Base-by-base conservation (phyloP, 1,140 invertebrate genomes). In the Procambarus virginalis region DNA sequence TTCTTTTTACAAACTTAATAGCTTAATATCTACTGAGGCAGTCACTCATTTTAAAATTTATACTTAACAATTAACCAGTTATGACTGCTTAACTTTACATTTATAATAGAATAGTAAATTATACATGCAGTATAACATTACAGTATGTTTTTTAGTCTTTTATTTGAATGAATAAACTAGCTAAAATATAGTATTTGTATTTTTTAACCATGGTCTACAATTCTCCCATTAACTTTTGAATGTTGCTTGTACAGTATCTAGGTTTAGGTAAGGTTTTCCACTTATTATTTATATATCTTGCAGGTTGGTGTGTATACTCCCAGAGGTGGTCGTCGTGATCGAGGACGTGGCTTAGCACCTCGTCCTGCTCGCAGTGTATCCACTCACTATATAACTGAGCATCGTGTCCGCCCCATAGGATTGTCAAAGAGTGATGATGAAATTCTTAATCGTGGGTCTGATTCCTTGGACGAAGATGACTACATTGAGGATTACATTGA, bases 401-500 rank as follows among this genome's bases (percentile, higher is more conserved):
- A 85, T 17, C 90, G 81, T 75, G 80, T 91, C 46, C 86, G 90
- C 17, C 92, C 92, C 55, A 91, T 92, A 55, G 92, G 86, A 51
- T 90, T 92, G 60, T 91, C 90, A 64, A 92, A 92, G 84, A 92
- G 92, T 81, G 92, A 92, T 84, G 92, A 92, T 81, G 90, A 92
- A 60, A 92, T 92, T 64, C 87, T 92, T 70, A 92, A 91, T 51
- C 86, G 92, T 73, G 92, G 85, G 68, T 92, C 92, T 2, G 92
- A 92, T 79, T 92, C 92, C 22, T 77, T 90, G n/a, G 92, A 92
- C 22, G 92, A 92, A 55, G 92, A 92, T 75, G 92, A 92, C 55
- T 90, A 78, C 78, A 86, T 92, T 45, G 90, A 92, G 86, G 92
- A 90, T 68, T 92, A 92, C 58, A 86, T 87, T 14, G 91, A 91